These are phyloP conservation scores for Crypturellus undulatus DNA, from an alignment of 2,113 vertebrate genomes.

Conservation along the genomic window DNA sequence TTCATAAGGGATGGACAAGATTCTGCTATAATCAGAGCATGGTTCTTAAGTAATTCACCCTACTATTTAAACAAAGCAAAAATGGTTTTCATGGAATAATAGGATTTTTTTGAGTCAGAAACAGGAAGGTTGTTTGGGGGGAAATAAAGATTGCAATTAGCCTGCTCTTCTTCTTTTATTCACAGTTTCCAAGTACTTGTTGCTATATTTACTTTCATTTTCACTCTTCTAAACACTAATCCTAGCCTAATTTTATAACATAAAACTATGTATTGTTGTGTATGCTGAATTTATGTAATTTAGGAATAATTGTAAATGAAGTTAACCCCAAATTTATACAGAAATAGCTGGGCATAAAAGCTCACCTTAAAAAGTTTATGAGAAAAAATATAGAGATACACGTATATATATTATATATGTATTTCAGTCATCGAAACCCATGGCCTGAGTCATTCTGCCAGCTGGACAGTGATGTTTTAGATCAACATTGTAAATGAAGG, in stretches of 20 bases:
- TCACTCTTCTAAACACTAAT: background rate
- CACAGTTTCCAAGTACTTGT: background rate
- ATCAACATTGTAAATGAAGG: rapidly evolving
- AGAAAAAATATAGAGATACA: background rate
- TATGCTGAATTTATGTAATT: background rate
- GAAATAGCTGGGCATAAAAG: background rate
- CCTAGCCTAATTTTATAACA: background rate
- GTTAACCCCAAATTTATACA: background rate
- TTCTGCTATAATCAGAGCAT: background rate
- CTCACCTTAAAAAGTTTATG: background rate
- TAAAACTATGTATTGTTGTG: background rate
- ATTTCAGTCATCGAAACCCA: background rate
- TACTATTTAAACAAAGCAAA: background rate
- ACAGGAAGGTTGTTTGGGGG: background rate
- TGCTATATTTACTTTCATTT: background rate
- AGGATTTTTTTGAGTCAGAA: background rate
- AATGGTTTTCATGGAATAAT: background rate
- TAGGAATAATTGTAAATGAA: background rate
- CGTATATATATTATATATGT: background rate
- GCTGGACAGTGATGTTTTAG: background rate
- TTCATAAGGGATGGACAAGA: background rate
- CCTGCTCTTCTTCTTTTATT: background rate
- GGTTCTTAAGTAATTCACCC: background rate
- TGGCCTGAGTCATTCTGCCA: background rate
- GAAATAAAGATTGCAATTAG: background rate